Evolutionary conservation across 2,113 vertebrate genomes (phyloP), one percentile per base, ranked within the genome.

Genomic region (Apteryx mantelli): DNA sequence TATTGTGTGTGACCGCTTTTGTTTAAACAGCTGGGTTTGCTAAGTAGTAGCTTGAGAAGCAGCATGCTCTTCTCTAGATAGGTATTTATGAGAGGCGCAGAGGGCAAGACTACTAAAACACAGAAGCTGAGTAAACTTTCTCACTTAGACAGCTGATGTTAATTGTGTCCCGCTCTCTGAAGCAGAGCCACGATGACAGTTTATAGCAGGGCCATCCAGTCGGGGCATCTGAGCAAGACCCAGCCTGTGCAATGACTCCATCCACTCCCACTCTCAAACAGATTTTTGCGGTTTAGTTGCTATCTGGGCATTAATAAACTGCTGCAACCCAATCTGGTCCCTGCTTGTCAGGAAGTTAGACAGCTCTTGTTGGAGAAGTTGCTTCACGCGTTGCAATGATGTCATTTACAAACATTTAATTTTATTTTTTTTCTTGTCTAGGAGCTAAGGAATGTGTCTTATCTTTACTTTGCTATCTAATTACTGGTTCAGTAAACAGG

Each of bases 11-110:
- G 52, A 94, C 64, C 1, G 2, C 70, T 88, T 74, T 61, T 97
- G 92, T 97, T 97, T 93, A 21, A 96, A 97, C 96, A 97, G 96
- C 88, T 97, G 97, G 89, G 15, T 86, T 94, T 96, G 77, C 73
- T 93, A 78, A 97, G 87, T 77, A 90, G 18, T 75, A 44, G 89
- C 68, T 69, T 60, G 22, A 89, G 83, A 69, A 64, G 80, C 4
- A 90, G 34, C 66, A 16, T 64, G 65, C 74, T 93, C 68, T 94
- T 86, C 61, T 86, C 36, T 50, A 68, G 85, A 95, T 91, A 88
- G 52, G 55, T 86, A 91, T 96, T 94, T 96, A 92, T 93, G 96
- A 91, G 90, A 86, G 34, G 71, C 44, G 74, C 71, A 92, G 74
- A 91, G 90, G 76, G 82, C 82, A 95, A 89, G 87, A 66, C 91